These are phyloP conservation scores for Phengaris alcon DNA, from an alignment of 2,888 invertebrate genomes.

Conservation along the genomic window DNA sequence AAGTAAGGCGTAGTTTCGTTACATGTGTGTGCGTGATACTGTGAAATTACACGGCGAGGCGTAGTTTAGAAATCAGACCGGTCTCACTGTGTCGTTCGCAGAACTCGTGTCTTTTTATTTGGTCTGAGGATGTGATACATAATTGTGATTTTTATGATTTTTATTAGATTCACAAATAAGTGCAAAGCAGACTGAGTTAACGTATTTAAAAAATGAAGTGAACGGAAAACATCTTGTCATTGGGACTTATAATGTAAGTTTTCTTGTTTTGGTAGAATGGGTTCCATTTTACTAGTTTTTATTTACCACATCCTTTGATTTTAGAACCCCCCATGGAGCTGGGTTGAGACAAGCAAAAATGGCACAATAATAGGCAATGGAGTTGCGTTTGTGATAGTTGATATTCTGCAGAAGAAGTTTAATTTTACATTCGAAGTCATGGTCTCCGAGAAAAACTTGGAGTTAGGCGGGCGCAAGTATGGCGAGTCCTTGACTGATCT, in stretches of 20 bases:
- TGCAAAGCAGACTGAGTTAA: slow-evolving; percentile 42
- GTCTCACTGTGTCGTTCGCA: not conserved
- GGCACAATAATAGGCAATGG: slow-evolving; percentile 82
- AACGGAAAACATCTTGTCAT: slow-evolving; percentile 69
- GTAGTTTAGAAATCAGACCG: too few species aligned
- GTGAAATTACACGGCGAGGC: too few species aligned
- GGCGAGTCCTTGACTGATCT: slow-evolving; percentile 82
- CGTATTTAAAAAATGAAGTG: slow-evolving; percentile 48
- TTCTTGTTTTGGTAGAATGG: not conserved
- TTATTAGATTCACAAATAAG: slow-evolving; percentile 47
- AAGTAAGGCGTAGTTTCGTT: too few species aligned
- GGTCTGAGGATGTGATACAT: too few species aligned
- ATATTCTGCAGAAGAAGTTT: slow-evolving; percentile 83
- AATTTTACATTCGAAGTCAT: slow-evolving; percentile 87
- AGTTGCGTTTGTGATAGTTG: slow-evolving; percentile 85
- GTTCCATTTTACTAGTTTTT: too few species aligned
- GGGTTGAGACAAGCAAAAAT: slow-evolving; percentile 66
- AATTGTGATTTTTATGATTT: not conserved
- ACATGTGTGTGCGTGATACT: too few species aligned
- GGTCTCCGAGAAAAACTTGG: slow-evolving; percentile 80
- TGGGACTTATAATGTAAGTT: slow-evolving; percentile 67
- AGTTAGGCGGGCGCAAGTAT: slow-evolving; percentile 78
- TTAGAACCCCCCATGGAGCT: slow-evolving; percentile 83
- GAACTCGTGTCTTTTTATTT: not conserved
- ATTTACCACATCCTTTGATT: slow-evolving; percentile 25